phyloP scores from a whole-genome alignment of 2,113 vertebrate genomes.

The Nothobranchius furzeri region DNA sequence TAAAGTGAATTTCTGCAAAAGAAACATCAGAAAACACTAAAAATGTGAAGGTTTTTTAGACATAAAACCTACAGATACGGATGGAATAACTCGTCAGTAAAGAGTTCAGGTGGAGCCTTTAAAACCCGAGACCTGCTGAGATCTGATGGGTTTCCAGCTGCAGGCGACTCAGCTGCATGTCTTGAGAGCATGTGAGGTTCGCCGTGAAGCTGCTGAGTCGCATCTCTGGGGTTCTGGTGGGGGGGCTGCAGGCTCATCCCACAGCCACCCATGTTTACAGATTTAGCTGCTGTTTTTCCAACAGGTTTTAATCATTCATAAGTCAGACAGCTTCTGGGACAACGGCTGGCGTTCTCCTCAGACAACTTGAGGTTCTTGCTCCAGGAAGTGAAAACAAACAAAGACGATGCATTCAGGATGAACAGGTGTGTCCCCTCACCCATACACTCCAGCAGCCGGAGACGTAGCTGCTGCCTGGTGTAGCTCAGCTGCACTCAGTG shows the following conservation, averaged over 20 bases:
- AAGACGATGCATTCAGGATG: constrained; percentile 30
- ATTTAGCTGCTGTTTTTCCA: neutral
- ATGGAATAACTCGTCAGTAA: too few relatives aligned
- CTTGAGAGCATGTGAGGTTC: too few relatives aligned
- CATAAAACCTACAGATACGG: too few relatives aligned
- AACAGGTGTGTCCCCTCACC: constrained; percentile 53
- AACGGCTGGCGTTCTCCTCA: neutral
- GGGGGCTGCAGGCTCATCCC: neutral
- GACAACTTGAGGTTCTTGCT: constrained; percentile 20
- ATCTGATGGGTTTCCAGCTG: too few relatives aligned
- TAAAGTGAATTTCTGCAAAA: too few relatives aligned
- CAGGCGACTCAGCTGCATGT: too few relatives aligned
- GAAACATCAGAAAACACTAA: too few relatives aligned
- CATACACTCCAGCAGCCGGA: neutral
- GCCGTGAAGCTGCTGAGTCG: too few relatives aligned
- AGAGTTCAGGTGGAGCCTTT: too few relatives aligned
- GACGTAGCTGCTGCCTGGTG: neutral
- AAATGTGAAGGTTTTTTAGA: too few relatives aligned
- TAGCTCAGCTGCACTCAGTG: neutral
- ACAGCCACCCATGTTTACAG: neutral
- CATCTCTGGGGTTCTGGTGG: neutral
- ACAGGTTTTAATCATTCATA: constrained; percentile 28
- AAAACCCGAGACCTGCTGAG: too few relatives aligned
- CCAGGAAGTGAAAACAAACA: constrained; percentile 23
- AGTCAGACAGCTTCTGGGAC: constrained; percentile 23